Evolutionary conservation across 64 coral and sea anemone species (phyloP).

Genomic region (Actinia equina): DNA sequence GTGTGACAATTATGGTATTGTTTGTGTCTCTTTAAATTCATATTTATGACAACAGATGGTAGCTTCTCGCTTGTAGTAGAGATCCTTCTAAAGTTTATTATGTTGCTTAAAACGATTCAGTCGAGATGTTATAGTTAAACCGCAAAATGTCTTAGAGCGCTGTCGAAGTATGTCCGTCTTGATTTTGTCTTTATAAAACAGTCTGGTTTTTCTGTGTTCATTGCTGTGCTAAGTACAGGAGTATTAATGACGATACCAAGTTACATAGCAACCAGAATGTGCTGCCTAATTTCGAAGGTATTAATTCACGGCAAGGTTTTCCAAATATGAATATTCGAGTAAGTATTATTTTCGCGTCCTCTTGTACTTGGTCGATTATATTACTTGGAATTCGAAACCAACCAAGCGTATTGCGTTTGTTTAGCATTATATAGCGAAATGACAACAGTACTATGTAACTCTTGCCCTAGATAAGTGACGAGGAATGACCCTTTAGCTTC

Average conservation of each 20-base stretch:
- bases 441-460: too few species aligned
- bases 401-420: neutral
- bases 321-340: neutral
- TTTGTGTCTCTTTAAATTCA: neutral
- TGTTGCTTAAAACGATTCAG: neutral
- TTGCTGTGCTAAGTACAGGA: neutral
- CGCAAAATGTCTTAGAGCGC: neutral
- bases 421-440: neutral
- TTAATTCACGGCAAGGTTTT: neutral
- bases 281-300: neutral
- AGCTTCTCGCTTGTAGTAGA: neutral
- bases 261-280: neutral
- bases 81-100: neutral
- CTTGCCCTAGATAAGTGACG: too few species aligned
- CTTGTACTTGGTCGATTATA: neutral
- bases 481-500: neutral
- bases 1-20: neutral
- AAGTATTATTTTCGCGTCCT: neutral
- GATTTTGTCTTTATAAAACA: neutral
- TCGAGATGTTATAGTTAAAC: neutral
- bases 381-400: slow-evolving; percentile 1
- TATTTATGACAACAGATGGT: neutral
- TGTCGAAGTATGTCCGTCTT: neutral
- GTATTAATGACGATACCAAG: neutral
- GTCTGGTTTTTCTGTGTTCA: neutral